Base-by-base conservation (phyloP, 1,140 invertebrate species). In the Plectrocnemia conspersa region DNA sequence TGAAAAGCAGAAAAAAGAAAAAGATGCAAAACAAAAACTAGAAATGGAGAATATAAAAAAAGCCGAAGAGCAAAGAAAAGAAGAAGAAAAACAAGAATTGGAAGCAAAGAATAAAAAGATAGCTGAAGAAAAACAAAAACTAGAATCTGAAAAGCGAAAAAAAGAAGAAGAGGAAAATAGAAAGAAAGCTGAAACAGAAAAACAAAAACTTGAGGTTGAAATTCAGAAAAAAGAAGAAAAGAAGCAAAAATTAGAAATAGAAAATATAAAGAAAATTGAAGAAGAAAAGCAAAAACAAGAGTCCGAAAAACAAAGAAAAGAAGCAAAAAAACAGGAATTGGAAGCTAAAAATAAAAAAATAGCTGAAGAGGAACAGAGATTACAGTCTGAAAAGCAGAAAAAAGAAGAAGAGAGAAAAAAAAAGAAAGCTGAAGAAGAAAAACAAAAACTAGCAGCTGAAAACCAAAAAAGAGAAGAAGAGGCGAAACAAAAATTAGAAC, bases 261-360 rank as follows among this genome's bases (percentile, higher is more conserved):
- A 38, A 38, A 16, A 7, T 64, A 67, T 1, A 56, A 16, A 38
- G 35, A 19, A 48, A 40, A 2, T 21, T 22, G 33, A 54, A 54
- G 24, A 40, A 32, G 40, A 54, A 16, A 38, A 38, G 18, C 6
- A 38, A 7, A 53, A 36, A 21, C 32, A 23, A 49, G 22, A 33
- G 18, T 23, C n/a, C 35, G 33, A 56, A 36, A 27, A 32, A 9
- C 19, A 24, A 24, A 11, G 35, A 22, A 18, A 27, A 32, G 36
- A 29, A 19, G 64, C 65, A 54, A 64, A 64, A 59, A 63, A 66
- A 15, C n/a, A n/a, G n/a, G n/a, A n/a, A n/a, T n/a, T n/a, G n/a
- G n/a, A n/a, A n/a, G n/a, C n/a, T n/a, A n/a, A n/a, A n/a, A n/a
- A n/a, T n/a, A n/a, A n/a, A n/a, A n/a, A n/a, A n/a, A n/a, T n/a